These are phyloP conservation scores for Anabas testudineus DNA, from an alignment of 2,797 vertebrate species.

Conservation along the genomic window DNA sequence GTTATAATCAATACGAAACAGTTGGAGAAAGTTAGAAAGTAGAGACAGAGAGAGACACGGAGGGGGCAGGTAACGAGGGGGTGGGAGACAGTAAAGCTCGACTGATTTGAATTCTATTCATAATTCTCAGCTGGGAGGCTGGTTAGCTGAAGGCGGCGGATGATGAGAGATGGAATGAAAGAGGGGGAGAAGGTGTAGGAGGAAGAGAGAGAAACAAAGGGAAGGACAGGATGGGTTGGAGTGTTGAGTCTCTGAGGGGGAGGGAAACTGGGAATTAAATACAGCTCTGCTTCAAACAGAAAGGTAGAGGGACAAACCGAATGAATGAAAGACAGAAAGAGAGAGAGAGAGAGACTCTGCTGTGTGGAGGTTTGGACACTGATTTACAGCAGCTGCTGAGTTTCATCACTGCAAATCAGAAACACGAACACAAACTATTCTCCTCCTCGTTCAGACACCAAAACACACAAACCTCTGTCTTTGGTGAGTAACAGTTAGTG, in stretches of 20 bases:
- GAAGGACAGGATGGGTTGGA: constrained; percentile 70
- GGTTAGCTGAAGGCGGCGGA: constrained; percentile 72
- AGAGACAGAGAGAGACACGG: constrained; percentile 45
- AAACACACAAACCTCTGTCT: background rate
- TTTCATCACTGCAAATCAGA: constrained; percentile 63
- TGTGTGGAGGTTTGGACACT: constrained; percentile 44
- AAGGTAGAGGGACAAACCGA: constrained; percentile 49
- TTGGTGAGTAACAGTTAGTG: background rate
- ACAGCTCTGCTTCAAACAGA: constrained; percentile 65
- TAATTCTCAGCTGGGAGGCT: constrained; percentile 75
- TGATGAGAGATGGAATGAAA: constrained; percentile 75
- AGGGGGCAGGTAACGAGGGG: constrained; percentile 56
- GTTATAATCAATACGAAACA: constrained; percentile 61
- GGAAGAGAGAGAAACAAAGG: constrained; percentile 74
- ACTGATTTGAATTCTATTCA: constrained; percentile 80
- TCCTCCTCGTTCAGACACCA: constrained; percentile 11
- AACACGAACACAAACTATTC: constrained; percentile 32
- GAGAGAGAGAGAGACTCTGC: constrained; percentile 25
- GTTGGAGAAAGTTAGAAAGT: constrained; percentile 64
- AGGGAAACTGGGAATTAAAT: constrained; percentile 68
- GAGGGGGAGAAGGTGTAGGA: constrained; percentile 72
- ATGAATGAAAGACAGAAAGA: constrained; percentile 42
- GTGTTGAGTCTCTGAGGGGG: constrained; percentile 69
- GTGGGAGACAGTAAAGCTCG: constrained; percentile 67
- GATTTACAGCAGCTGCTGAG: constrained; percentile 52